These are phyloP conservation scores for Lypha dubia DNA, from an alignment of 2,888 invertebrate genomes.

Conservation along the genomic window DNA sequence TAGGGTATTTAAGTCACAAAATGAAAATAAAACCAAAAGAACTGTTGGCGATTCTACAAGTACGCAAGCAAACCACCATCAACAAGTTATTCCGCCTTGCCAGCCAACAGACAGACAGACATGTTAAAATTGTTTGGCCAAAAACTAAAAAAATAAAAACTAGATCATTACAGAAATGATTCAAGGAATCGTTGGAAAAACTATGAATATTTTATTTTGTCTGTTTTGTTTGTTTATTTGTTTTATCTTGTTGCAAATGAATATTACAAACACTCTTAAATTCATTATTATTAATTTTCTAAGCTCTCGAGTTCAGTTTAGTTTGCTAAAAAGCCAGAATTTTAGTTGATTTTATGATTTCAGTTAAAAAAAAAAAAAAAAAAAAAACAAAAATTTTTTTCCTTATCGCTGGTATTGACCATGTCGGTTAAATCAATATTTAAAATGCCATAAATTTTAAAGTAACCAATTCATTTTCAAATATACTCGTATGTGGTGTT, in stretches of 20 bases:
- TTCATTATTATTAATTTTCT: conserved; percentile 49
- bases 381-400: no score
- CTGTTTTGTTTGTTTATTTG: conserved; percentile 20
- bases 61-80: background rate
- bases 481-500: background rate
- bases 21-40: background rate
- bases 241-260: conserved; percentile 44
- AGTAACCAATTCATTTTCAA: conserved; percentile 26
- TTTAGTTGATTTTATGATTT: background rate
- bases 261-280: conserved; percentile 30
- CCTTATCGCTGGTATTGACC: conserved; percentile 76
- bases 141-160: conserved; percentile 43
- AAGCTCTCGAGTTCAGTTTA: conserved; percentile 2
- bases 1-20: background rate
- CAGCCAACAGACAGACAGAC: background rate
- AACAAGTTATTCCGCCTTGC: background rate
- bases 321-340: background rate
- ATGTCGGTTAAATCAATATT: conserved; percentile 82
- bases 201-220: conserved; percentile 20
- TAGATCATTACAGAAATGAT: conserved; percentile 37
- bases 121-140: background rate
- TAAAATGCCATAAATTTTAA: conserved; percentile 82
- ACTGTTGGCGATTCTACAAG: background rate
- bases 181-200: conserved; percentile 28
- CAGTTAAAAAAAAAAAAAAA: no score